Evolutionary conservation across 2,797 vertebrate species (phyloP).

Genomic region (Anableps anableps): DNA sequence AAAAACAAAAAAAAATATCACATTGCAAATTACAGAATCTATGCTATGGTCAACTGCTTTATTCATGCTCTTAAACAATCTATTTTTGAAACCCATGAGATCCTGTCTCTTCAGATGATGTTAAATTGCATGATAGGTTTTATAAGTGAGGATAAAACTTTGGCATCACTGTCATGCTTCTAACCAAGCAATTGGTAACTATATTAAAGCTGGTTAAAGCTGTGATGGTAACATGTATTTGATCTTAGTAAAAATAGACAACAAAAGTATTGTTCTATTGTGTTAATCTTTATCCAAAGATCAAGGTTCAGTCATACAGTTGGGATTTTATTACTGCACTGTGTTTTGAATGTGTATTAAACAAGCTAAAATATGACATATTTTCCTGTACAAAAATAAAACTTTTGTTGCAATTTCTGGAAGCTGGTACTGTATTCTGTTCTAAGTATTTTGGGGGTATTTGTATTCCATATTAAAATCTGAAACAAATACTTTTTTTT

Average conservation of each 20-base stretch:
- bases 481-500: no score
- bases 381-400: not conserved
- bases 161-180: not conserved
- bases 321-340: not conserved
- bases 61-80: not conserved
- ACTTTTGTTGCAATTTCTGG: not conserved
- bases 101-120: not conserved
- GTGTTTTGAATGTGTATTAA: not conserved
- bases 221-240: not conserved
- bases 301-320: not conserved
- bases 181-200: not conserved
- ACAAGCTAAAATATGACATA: not conserved
- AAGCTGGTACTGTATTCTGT: not conserved
- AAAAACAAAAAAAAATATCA: not conserved
- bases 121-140: not conserved
- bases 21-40: not conserved
- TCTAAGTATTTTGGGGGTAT: not conserved
- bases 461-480: no score
- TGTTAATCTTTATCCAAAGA: not conserved
- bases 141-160: not conserved
- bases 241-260: not conserved
- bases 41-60: not conserved
- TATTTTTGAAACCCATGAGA: not conserved
- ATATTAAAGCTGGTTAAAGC: not conserved
- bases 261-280: not conserved